phyloP scores from a whole-genome alignment of 1,140 invertebrate species.

The Cotesia vestalis region DNA sequence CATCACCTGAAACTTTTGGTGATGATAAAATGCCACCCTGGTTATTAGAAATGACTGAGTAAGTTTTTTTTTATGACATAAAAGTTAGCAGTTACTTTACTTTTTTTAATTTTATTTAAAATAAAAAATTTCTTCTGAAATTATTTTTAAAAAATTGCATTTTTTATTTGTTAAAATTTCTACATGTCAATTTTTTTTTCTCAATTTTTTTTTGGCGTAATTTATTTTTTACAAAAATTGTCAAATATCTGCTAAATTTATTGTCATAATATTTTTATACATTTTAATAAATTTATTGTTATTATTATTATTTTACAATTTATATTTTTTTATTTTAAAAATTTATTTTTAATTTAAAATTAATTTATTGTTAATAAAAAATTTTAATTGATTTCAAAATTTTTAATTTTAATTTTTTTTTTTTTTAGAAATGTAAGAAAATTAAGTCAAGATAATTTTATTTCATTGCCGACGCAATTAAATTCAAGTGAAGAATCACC shows the following conservation, averaged over 20 bases:
- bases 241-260: not conserved
- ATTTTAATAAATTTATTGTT: no score
- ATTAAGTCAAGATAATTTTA: slow-evolving; percentile 3
- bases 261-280: no score
- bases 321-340: not conserved
- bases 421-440: slow-evolving; percentile 23
- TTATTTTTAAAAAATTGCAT: no score
- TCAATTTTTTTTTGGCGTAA: slow-evolving; percentile 25
- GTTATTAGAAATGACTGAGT: slow-evolving; percentile 51
- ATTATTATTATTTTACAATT: no score
- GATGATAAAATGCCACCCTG: slow-evolving; percentile 45
- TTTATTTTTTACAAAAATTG: slow-evolving; percentile 1
- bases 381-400: no score
- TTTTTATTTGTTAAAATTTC: not conserved
- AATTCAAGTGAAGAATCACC: not conserved
- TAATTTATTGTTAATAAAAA: no score
- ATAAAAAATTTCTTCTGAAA: no score
- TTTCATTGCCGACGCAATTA: not conserved
- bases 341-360: no score
- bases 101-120: no score
- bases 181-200: not conserved
- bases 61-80: slow-evolving; percentile 17
- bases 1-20: not conserved
- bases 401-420: slow-evolving; percentile 18
- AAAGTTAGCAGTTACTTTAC: no score